Conservation (phyloP, 2,797 vertebrate genomes). For the Tokudaia muenninki region DNA sequence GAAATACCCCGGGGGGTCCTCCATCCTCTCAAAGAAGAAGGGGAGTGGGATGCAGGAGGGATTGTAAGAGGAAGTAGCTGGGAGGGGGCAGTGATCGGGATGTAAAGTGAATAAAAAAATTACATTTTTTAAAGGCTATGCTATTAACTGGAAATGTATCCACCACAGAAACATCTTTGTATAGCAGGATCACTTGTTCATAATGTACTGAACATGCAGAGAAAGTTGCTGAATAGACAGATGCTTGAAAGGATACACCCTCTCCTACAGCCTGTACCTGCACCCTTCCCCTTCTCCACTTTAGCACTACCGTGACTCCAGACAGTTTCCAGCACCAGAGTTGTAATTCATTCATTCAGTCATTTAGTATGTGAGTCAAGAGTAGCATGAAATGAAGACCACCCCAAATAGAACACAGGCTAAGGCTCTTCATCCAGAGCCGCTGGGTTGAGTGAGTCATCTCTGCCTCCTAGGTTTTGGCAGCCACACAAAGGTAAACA, state of each 20-base stretch:
- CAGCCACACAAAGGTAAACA: neutral
- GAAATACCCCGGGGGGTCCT: neutral
- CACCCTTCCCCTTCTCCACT: too few species aligned
- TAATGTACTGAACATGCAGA: neutral
- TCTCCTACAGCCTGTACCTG: neutral
- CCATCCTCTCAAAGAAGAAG: neutral
- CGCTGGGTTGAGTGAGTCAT: neutral
- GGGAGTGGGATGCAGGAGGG: neutral
- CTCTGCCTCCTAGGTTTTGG: neutral
- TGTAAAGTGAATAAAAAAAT: neutral
- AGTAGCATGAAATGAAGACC: neutral
- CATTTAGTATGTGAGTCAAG: neutral
- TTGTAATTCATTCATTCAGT: neutral
- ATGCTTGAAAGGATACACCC: rapidly evolving
- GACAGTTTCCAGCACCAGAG: neutral
- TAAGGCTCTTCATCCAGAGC: neutral
- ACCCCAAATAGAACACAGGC: neutral
- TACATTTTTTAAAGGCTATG: neutral
- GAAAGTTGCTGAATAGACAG: neutral
- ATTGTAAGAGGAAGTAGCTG: neutral
- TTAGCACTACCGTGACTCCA: neutral
- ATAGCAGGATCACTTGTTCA: neutral
- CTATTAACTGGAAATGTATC: neutral
- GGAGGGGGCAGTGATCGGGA: neutral
- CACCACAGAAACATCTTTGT: neutral